phyloP scores from a whole-genome alignment of 2,113 vertebrate genomes.

The Rhea americana region DNA sequence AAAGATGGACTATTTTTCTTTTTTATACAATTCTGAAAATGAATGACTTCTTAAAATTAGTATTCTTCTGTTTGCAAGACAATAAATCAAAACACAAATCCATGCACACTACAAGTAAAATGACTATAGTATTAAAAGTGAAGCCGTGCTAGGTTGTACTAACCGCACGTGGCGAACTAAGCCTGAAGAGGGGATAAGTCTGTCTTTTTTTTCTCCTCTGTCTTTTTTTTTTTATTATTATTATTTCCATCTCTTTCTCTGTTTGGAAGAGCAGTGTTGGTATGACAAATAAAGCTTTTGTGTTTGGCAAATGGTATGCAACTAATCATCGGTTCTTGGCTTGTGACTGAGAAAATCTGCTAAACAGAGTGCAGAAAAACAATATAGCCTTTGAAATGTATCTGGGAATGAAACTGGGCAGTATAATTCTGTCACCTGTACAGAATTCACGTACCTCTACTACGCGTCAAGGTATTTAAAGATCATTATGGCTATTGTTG shows the following conservation, averaged over 20 bases:
- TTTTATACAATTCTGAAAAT: not conserved
- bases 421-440: not conserved
- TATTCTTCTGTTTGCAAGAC: not conserved
- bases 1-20: not conserved
- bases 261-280: constrained; percentile 26
- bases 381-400: constrained; percentile 33
- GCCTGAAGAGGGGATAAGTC: not conserved
- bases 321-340: constrained; percentile 39
- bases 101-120: not conserved
- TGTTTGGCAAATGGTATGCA: constrained; percentile 54
- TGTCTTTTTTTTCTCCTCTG: not conserved
- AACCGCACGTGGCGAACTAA: constrained; percentile 21
- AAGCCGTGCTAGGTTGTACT: not conserved
- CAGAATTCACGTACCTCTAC: not conserved
- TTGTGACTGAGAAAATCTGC: constrained; percentile 32
- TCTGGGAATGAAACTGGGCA: constrained; percentile 38
- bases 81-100: constrained; percentile 29
- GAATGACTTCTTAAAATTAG: constrained; percentile 20
- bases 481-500: not conserved
- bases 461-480: not conserved
- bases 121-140: not conserved
- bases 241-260: constrained; percentile 26
- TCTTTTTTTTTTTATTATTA: not conserved
- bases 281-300: constrained; percentile 63
- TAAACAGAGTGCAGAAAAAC: not conserved